phyloP scores from a whole-genome alignment of 1,140 invertebrate species.

The Meloidogyne chitwoodi region DNA sequence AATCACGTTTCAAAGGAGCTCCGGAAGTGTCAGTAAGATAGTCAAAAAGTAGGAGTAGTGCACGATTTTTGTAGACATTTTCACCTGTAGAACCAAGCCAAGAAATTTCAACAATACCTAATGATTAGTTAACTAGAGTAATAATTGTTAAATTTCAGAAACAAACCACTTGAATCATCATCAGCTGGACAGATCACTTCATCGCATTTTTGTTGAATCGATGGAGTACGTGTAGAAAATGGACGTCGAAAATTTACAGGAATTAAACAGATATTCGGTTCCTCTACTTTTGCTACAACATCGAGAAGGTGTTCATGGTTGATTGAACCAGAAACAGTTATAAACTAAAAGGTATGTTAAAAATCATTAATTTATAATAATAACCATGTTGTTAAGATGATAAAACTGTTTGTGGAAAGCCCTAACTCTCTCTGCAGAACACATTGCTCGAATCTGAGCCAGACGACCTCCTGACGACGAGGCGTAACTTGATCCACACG shows the following conservation, averaged over 20 bases:
- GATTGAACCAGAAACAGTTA: slow-evolving; percentile 79
- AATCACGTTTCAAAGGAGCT: slow-evolving; percentile 75
- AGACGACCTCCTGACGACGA: slow-evolving; percentile 74
- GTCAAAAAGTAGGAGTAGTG: slow-evolving; percentile 20
- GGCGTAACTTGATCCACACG: slow-evolving; percentile 49
- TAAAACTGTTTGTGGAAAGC: slow-evolving; percentile 81
- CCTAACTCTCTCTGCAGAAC: slow-evolving; percentile 75
- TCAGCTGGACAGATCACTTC: slow-evolving; percentile 73
- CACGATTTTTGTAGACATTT: slow-evolving; percentile 36
- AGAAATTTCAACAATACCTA: slow-evolving; percentile 74
- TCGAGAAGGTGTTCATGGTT: slow-evolving; percentile 62
- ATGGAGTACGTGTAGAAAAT: slow-evolving; percentile 67
- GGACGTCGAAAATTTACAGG: slow-evolving; percentile 41
- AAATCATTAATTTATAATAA: slow-evolving; percentile 61
- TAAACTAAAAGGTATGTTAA: slow-evolving; percentile 59
- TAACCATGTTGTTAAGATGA: slow-evolving; percentile 78
- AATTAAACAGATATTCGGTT: slow-evolving; percentile 68
- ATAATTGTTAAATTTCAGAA: background rate
- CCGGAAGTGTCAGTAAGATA: slow-evolving; percentile 77
- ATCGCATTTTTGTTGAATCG: slow-evolving; percentile 62
- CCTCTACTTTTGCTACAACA: slow-evolving; percentile 64
- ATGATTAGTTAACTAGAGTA: background rate
- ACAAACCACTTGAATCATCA: slow-evolving; percentile 69
- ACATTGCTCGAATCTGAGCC: slow-evolving; percentile 76
- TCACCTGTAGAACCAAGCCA: slow-evolving; percentile 74